Evolutionary conservation across 2,797 vertebrate species (phyloP), one percentile per base, ranked within the genome.

Genomic region (Parauchenoglanis ngamensis): DNA sequence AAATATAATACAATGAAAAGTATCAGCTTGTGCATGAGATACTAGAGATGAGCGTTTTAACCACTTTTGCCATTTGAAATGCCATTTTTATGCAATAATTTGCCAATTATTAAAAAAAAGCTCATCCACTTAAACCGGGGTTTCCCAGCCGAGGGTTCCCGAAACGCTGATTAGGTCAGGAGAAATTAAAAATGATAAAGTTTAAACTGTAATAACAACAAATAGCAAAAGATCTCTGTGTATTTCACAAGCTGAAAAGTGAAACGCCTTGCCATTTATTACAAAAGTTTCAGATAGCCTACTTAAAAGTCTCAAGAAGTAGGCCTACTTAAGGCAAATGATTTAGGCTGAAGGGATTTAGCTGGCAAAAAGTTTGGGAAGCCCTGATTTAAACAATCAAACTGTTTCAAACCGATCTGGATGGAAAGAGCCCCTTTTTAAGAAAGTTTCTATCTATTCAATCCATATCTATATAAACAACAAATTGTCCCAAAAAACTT

Each of bases 241-340:
- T 12, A 35, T 59, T 57, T 57, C 54, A 57, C 54, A 28, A 76
- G 25, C 73, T 76, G 25, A 76, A 76, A 76, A 0, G 46, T 1
- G 54, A 23, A 28, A 40, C 13, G 54, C 77, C 31, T 40, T 25
- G 10, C 19, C 19, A 13, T 79, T 40, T 79, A 77, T 78, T 31
- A 21, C 6, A 79, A 79, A 35, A 23, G 76, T 78, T 78, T 35
- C 10, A 78, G 28, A 57, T 78, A 61, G 78, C 57, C 57, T 80
- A 80, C 19, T 80, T 80, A 61, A 25, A 40, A 59, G 31, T 80
- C 35, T 40, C 21, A 59, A 44, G 35, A 81, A 81, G 19, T 25
- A 7, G 57, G 59, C 40, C 77, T 80, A 80, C 2, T 40, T 23
- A 19, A 31, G 19, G 54, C 54, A 78, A 61, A 80, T 80, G 0